phyloP scores from a whole-genome alignment of 2,113 vertebrate genomes.

The Macaca mulatta region DNA sequence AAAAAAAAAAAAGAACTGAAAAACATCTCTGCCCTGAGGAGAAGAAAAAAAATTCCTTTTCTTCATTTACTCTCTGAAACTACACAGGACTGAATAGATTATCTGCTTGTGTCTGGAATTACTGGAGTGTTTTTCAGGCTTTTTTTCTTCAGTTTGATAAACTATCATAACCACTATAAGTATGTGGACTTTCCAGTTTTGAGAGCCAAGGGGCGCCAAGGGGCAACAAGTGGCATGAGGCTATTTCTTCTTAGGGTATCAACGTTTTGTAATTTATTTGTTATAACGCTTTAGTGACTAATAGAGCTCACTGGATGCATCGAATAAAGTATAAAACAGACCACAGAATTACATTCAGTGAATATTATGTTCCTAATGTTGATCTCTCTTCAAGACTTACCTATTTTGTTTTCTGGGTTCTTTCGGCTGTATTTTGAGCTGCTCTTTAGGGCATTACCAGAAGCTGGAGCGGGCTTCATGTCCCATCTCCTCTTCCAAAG shows the following conservation, averaged over 20 bases:
- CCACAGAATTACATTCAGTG: not conserved
- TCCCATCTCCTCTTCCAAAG: not conserved
- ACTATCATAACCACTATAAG: not conserved
- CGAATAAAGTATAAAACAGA: not conserved
- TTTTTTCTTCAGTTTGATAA: not conserved
- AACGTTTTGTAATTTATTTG: not conserved
- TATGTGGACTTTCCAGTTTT: not conserved
- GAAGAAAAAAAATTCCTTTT: conserved; percentile 34
- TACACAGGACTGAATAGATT: not conserved
- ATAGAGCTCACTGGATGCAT: not conserved
- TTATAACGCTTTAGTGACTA: not conserved
- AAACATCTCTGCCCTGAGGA: not conserved
- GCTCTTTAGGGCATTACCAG: not conserved
- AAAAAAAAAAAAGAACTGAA: not conserved
- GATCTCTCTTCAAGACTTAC: not conserved
- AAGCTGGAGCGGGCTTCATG: not conserved
- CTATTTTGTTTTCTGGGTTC: not conserved
- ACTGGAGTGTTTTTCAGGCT: not conserved
- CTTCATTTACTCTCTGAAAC: not conserved
- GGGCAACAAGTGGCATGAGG: not conserved
- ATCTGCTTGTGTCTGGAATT: not conserved
- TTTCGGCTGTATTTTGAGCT: not conserved
- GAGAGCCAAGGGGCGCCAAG: not conserved
- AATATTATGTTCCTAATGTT: not conserved
- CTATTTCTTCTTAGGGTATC: not conserved